These are phyloP conservation scores for Thalassoma bifasciatum DNA, from an alignment of 2,113 vertebrate species.

Conservation along the genomic window DNA sequence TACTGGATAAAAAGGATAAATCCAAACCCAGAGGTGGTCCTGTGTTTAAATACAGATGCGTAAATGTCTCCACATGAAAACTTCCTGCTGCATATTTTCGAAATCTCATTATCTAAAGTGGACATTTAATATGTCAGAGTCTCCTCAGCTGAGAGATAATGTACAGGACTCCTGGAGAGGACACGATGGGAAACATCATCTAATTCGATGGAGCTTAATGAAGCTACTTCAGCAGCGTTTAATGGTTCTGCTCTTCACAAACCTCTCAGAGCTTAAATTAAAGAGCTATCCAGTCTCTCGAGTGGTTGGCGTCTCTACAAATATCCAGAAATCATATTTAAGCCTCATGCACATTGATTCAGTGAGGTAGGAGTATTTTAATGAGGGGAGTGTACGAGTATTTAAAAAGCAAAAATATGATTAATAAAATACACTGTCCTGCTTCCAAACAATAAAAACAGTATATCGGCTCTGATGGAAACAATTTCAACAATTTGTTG, in stretches of 20 bases:
- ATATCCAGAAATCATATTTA: conserved; percentile 15
- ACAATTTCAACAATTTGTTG: neutral
- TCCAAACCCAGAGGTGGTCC: neutral
- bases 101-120: conserved; percentile 18
- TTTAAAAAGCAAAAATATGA: neutral
- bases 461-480: neutral
- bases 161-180: conserved; percentile 13
- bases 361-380: conserved; percentile 5
- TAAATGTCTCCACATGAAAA: conserved; percentile 3
- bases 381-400: conserved; percentile 8
- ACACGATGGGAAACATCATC: conserved; percentile 20
- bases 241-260: conserved; percentile 30
- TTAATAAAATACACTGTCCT: neutral
- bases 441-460: neutral
- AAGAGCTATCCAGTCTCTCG: neutral
- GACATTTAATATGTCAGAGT: conserved; percentile 17
- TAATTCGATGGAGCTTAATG: conserved; percentile 24
- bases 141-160: conserved; percentile 14
- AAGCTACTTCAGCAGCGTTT: conserved; percentile 7
- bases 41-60: neutral
- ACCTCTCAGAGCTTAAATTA: conserved; percentile 31
- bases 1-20: neutral
- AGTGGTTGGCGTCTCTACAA: conserved; percentile 5
- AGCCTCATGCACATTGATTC: neutral
- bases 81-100: conserved; percentile 1